Evolutionary conservation across 2,888 invertebrate genomes (phyloP).

Genomic region (Neuroscelio doddi): DNA sequence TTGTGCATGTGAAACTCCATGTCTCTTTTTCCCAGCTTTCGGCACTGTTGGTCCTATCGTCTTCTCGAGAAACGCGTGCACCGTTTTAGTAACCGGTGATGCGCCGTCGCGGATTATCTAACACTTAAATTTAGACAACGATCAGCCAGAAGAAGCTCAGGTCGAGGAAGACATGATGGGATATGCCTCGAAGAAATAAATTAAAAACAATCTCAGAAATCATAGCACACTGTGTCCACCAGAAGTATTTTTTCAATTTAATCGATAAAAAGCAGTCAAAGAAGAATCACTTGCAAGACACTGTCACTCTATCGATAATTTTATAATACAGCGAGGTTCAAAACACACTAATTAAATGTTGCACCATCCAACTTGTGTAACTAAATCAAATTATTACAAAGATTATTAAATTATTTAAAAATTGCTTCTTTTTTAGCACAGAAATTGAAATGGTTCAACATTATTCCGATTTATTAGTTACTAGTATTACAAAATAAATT

Average conservation of each 20-base stretch:
- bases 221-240: constrained; percentile 1
- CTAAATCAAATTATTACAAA: too few relatives aligned
- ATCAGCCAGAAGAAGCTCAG: constrained; percentile 26
- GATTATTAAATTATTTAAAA: too few relatives aligned
- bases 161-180: constrained; percentile 16
- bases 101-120: constrained; percentile 66
- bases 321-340: not conserved
- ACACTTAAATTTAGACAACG: constrained; percentile 69
- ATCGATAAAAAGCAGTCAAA: not conserved
- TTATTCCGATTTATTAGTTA: not conserved
- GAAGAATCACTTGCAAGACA: not conserved
- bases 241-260: not conserved
- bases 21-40: constrained; percentile 27
- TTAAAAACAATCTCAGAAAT: constrained; percentile 13
- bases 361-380: too few relatives aligned
- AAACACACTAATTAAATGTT: too few relatives aligned
- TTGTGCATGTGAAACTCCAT: constrained; percentile 25
- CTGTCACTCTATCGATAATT: too few relatives aligned
- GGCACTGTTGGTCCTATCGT: constrained; percentile 24
- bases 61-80: constrained; percentile 36
- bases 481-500: constrained; percentile 8
- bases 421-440: too few relatives aligned
- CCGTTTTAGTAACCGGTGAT: constrained; percentile 53
- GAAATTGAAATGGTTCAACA: not conserved
- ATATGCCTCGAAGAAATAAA: constrained; percentile 6